Base-by-base conservation (phyloP, 1,140 invertebrate genomes). In the Gerris buenoi region DNA sequence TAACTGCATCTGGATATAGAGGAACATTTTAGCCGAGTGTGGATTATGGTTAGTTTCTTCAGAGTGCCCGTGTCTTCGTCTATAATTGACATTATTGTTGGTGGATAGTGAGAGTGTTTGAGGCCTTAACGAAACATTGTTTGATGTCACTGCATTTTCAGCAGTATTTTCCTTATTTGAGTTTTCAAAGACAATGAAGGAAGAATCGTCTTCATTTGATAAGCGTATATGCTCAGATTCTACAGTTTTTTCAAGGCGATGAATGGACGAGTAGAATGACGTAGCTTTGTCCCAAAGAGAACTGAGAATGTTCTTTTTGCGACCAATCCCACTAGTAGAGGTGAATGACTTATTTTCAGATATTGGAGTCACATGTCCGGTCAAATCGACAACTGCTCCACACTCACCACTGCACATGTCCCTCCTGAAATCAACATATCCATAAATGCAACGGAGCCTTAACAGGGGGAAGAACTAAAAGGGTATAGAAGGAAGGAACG, bases 1-100 rank as follows among this genome's bases (percentile, higher is more conserved):
- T 59, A 98, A 76, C 77, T 98, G 93, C 95, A 98, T 98, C 78
- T 98, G 94, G 74, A 98, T 97, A 73, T 95, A 97, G 0, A 98
- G 80, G 77, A 69, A 74, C 46, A 73, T 71, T 69, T 68, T 70
- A 1, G 67, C 68, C 23, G 66, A 63, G 22, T 25, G 26, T n/a
- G n/a, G n/a, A n/a, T n/a, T n/a, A n/a, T n/a, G n/a, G n/a, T n/a
- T n/a, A n/a, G n/a, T n/a, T n/a, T n/a, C n/a, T n/a, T n/a, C n/a
- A n/a, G n/a, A n/a, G n/a, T n/a, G n/a, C n/a, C n/a, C n/a, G n/a
- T n/a, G n/a, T n/a, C n/a, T n/a, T n/a, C n/a, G n/a, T n/a, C n/a
- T n/a, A n/a, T n/a, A n/a, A n/a, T n/a, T n/a, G n/a, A n/a, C n/a
- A n/a, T n/a, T n/a, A n/a, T n/a, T n/a, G n/a, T n/a, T n/a, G n/a